A percentile compares a stretch with the other conserved stretches of the same genome.
Conservation (phyloP, 2,113 vertebrate genomes). For the Microcebus jonahi region DNA sequence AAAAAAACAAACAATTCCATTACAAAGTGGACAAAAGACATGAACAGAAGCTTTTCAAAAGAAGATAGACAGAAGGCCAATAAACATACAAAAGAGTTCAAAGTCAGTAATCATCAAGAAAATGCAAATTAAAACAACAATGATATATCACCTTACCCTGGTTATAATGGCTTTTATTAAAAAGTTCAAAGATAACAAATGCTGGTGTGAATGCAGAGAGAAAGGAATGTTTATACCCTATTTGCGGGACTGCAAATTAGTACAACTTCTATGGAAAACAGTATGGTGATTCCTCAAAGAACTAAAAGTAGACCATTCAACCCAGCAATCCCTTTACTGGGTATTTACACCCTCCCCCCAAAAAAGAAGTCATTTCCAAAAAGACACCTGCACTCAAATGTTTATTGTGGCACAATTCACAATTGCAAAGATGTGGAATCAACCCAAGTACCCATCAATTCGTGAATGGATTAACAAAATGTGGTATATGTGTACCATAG, state of each 20-base stretch:
- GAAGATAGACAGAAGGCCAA: background rate
- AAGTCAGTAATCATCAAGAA: background rate
- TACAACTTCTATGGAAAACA: background rate
- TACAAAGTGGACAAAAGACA: background rate
- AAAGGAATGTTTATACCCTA: background rate
- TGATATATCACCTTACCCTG: background rate
- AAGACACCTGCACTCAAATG: no score
- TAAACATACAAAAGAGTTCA: background rate
- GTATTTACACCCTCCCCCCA: no score
- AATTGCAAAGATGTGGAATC: no score
- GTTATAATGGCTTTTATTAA: background rate
- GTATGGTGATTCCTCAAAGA: background rate
- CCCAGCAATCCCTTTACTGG: background rate
- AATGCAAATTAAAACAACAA: background rate
- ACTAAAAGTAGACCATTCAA: background rate
- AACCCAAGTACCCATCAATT: no score
- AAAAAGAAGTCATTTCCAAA: no score
- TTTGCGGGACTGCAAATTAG: background rate
- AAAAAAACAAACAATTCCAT: background rate
- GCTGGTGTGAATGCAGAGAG: background rate
- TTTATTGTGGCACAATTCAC: no score
- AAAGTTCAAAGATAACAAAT: background rate
- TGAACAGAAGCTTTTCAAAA: background rate
- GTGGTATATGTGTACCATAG: no score
- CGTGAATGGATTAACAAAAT: no score